Evolutionary conservation across 2,888 invertebrate species (phyloP), one percentile per base, ranked within the genome.

Genomic region (Isotomurus palustris): DNA sequence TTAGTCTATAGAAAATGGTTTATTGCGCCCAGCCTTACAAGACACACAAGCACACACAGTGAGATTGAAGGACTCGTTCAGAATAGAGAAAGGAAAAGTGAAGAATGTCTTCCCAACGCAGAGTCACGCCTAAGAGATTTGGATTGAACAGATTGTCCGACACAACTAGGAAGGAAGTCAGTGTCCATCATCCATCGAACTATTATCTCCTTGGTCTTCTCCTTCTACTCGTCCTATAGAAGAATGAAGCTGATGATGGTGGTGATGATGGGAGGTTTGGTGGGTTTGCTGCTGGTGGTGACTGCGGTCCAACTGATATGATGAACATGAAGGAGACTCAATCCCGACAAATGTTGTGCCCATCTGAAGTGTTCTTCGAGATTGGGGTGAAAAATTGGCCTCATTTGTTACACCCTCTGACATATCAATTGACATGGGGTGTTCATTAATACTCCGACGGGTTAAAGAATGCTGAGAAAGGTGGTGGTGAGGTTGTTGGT

Each of bases 321-420:
- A 8, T 10, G 14, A 24, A 17, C 25, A n/a, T 5, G 19, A 24
- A 10, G 21, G 24, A 22, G n/a, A 10, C 28, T 47, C 47, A 24
- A 47, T 47, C 47, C 47, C 47, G 25, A 47, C 47, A 47, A 47
- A 47, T 47, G 47, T 47, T 27, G 47, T 47, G 4, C 47, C 47
- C 8, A 47, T 47, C 47, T 47, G n/a, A 27, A 47, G 19, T 3
- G 22, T 28, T 10, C 22, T 44, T 10, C 40, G 12, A 40, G 56
- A 53, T 56, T 56, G 54, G 19, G 60, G 57, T 61, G 57, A 57
- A 61, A 61, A 61, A 61, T 61, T 53, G 57, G 57, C 27, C 38
- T 38, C 61, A 61, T 61, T 57, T 61, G 61, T 61, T 53, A 57
- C 54, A 44, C 54, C 53, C 51, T 61, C 57, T 51, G 44, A 53